phyloP scores from a whole-genome alignment of 2,888 invertebrate species.

The Dolomedes plantarius region DNA sequence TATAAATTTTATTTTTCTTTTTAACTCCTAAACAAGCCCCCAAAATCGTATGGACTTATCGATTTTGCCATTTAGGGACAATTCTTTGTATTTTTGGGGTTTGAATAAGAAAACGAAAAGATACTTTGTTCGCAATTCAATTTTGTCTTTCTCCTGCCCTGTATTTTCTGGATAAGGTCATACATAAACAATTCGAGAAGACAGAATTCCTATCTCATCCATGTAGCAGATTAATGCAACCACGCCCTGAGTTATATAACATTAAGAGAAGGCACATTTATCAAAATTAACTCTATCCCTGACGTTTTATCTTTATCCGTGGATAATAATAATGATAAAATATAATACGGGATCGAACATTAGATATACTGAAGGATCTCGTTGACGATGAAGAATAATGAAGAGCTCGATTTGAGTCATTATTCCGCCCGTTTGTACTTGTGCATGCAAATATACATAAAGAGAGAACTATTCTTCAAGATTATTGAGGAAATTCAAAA shows the following conservation, averaged over 20 bases:
- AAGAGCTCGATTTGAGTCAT: too few relatives aligned
- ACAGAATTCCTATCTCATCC: neutral
- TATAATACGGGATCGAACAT: too few relatives aligned
- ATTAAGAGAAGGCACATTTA: neutral
- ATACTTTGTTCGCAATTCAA: slow-evolving; percentile 2
- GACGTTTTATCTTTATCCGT: neutral
- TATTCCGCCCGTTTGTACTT: too few relatives aligned
- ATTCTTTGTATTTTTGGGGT: neutral
- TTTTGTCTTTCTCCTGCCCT: neutral
- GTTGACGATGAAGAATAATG: too few relatives aligned
- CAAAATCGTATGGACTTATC: neutral
- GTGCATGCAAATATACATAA: too few relatives aligned
- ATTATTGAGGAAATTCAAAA: too few relatives aligned
- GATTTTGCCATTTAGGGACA: neutral
- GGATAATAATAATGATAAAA: too few relatives aligned
- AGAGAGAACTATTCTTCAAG: too few relatives aligned
- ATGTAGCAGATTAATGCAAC: neutral
- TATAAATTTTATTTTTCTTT: too few relatives aligned
- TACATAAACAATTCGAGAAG: neutral
- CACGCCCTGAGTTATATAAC: neutral
- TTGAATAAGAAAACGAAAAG: neutral
- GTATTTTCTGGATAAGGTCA: neutral
- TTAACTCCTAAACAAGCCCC: too few relatives aligned
- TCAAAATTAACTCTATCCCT: neutral
- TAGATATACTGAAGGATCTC: too few relatives aligned